Base-by-base conservation (phyloP, 2,113 vertebrate species). In the Oryzias woworae region DNA sequence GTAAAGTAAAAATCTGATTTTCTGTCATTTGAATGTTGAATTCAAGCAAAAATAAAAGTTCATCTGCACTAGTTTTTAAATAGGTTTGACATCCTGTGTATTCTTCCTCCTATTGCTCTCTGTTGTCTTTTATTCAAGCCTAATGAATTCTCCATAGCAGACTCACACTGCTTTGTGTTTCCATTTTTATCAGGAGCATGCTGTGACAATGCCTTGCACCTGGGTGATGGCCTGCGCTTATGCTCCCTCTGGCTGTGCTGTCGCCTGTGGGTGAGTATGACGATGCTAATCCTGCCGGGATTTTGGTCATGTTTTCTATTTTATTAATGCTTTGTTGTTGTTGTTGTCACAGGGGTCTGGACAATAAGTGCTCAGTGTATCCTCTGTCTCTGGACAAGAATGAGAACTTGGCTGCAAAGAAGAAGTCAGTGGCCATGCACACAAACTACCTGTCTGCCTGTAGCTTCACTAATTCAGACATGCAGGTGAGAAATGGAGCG, bases 151-250 rank as follows among this genome's bases (percentile, higher is more conserved):
- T 73, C 46, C 0, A 49, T 62, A 7, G 16, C 2, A 12, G 54
- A 46, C 63, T 2, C 0, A 17, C 56, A 52, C 68, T 66, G 59
- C 57, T 57, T 62, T 77, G 45, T 70, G 51, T 24, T 76, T 65
- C 71, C 44, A 54, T 84, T 51, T 73, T 62, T 48, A 0, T 81
- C 67, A 99, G 97, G 97, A 99, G 45, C 97, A 99, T 0, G 97
- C 97, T 0, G 97, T 99, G 83, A 99, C 97, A 0, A 99, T 99
- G 97, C 97, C 97, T 0, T 99, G 97, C 80, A 99, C 97, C 31
- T 99, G 97, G 97, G 97, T 99, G 84, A 99, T 99, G 97, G 97
- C 97, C 0, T 99, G 97, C 62, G 97, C 97, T 0, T 98, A 99
- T 0, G 97, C 97, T 28, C 97, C 97, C 0, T 99, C 97, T 0